Base-by-base conservation (phyloP, 2,888 invertebrate genomes). In the Caenorhabditis afra region DNA sequence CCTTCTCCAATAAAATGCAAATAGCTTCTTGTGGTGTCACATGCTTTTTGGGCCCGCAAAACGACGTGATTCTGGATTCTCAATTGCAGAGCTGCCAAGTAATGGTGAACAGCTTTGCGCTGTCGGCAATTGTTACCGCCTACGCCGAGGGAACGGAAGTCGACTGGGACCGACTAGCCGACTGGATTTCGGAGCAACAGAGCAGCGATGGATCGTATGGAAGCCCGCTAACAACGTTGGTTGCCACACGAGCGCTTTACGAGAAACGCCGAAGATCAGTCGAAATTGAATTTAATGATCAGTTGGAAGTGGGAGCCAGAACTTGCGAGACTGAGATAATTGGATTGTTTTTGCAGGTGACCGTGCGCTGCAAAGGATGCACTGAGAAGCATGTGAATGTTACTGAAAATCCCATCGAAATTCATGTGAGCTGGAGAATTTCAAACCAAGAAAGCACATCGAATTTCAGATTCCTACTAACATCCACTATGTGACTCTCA, bases 141-240 rank as follows among this genome's bases (percentile, higher is more conserved):
- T 77, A 81, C 23, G 80, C 81, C 4, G 82, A 81, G 55, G 77
- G 79, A 12, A 64, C 65, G 10, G 58, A 59, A 20, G 50, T 88
- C 50, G 85, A 89, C 59, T 86, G 88, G 73, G 88, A 88, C n/a
- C 61, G 82, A 0, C 76, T 89, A 11, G 86, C 87, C 23, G 87
- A 87, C 70, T 89, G 89, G 89, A 79, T 89, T 52, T 84, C 82
- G 23, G 87, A 89, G 41, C 87, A 89, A 64, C 85, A 88, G 65
- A 62, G 73, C 8, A 76, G 73, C 16, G 83, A 84, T 67, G 84
- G 83, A 22, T 71, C 80, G 8, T 89, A 81, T 59, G 85, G 85
- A 57, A 85, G 81, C 37, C 86, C 87, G 5, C 20, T 89, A 66
- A 87, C 87, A 20, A 75, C 67, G 7, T 52, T 77, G 5, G 58